A percentile compares a stretch with the other conserved stretches of the same genome.
Conservation (phyloP, 1,140 invertebrate species). For the Drosophila carrolli region DNA sequence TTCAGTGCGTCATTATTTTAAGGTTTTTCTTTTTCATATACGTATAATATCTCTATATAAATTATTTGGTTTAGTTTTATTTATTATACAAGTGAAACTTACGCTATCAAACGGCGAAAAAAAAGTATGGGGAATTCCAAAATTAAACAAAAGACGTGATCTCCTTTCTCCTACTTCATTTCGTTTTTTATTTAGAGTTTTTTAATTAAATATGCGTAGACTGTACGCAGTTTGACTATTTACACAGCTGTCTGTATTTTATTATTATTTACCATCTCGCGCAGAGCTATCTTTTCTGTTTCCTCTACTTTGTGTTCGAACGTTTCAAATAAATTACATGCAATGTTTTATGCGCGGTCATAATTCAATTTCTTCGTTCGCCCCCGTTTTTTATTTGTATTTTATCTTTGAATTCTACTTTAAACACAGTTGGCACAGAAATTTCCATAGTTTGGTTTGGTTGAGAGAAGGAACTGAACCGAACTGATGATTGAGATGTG, state of each 20-base stretch:
- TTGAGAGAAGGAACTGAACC: conserved; percentile 71
- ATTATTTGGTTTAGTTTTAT: conserved; percentile 64
- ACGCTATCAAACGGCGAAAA: conserved; percentile 42
- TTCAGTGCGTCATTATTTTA: conserved; percentile 82
- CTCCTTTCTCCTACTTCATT: conserved; percentile 7
- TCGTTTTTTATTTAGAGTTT: conserved; percentile 13
- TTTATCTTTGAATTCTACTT: conserved; percentile 51
- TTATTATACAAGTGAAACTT: conserved; percentile 81
- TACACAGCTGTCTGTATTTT: conserved; percentile 73
- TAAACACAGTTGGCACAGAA: conserved; percentile 75
- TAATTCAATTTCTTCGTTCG: conserved; percentile 63
- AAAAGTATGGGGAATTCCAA: conserved; percentile 20
- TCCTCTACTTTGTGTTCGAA: conserved; percentile 46
- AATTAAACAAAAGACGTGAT: conserved; percentile 21
- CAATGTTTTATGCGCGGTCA: conserved; percentile 61
- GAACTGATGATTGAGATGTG: conserved; percentile 50
- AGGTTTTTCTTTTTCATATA: conserved; percentile 57
- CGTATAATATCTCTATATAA: conserved; percentile 66
- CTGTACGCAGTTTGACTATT: conserved; percentile 68
- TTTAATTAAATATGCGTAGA: conserved; percentile 50
- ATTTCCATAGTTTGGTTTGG: conserved; percentile 64
- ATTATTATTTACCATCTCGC: conserved; percentile 62
- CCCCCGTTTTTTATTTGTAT: conserved; percentile 23
- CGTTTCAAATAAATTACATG: conserved; percentile 69
- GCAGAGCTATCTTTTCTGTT: conserved; percentile 17